phyloP scores from a whole-genome alignment of 2,797 vertebrate genomes.

The Urosaurus nigricauda region DNA sequence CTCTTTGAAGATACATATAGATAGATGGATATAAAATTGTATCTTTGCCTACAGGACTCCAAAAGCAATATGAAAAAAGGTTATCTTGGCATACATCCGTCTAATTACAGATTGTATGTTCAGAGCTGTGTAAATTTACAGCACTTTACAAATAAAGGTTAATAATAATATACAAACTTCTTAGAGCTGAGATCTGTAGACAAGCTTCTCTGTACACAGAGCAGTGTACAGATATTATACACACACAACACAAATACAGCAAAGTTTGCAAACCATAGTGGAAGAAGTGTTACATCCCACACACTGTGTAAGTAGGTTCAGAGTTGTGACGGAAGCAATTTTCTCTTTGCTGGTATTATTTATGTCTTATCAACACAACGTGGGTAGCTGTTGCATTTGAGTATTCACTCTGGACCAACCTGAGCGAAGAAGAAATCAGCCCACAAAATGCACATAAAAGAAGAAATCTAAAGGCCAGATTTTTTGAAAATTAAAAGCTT shows the following conservation, averaged over 20 bases:
- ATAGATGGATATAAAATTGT: no score
- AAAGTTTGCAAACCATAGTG: slow-evolving; percentile 43
- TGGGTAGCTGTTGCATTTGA: slow-evolving; percentile 39
- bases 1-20: neutral
- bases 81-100: slow-evolving; percentile 8
- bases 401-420: slow-evolving; percentile 43
- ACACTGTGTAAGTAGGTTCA: slow-evolving; percentile 45
- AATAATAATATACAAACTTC: no score
- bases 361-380: slow-evolving; percentile 40
- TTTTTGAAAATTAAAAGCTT: neutral
- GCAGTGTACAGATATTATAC: slow-evolving; percentile 50
- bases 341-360: slow-evolving; percentile 16
- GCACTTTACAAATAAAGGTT: no score
- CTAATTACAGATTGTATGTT: no score
- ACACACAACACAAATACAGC: slow-evolving; percentile 27
- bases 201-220: slow-evolving; percentile 50
- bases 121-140: no score
- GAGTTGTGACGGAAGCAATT: slow-evolving; percentile 34
- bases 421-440: slow-evolving; percentile 36
- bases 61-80: slow-evolving; percentile 13
- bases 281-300: slow-evolving; percentile 55
- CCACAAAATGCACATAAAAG: neutral
- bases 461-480: neutral
- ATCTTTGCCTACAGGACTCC: neutral
- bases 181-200: slow-evolving; percentile 6